Base-by-base conservation (phyloP, 2,113 vertebrate genomes). In the Notothenia coriiceps region DNA sequence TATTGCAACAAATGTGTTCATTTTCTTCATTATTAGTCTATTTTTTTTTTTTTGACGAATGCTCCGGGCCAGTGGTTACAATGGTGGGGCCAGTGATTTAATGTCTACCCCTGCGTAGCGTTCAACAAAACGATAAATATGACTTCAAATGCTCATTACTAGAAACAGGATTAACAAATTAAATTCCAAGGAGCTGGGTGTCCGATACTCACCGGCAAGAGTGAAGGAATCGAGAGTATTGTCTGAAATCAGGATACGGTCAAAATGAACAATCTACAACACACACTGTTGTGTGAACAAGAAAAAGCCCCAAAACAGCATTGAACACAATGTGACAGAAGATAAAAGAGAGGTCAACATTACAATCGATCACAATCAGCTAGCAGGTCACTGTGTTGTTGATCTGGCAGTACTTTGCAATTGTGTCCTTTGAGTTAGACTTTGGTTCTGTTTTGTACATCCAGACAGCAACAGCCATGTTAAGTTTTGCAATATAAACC, bases 291-390 rank as follows among this genome's bases (percentile, higher is more conserved):
- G 55, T 5, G 20, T 33, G 10, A 51, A 52, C 0, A 18, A 51
- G 52, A 62, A 49, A 43, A 46, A 10, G 46, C 10, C 43, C 56
- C 20, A 64, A 22, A 55, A 18, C 49, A 46, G 40, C 20, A 46
- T 10, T 43, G 46, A 8, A 71, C 43, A 10, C 2, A 7, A n/a
- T n/a, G 33, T 51, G 52, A n/a, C 29, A 6, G 62, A 47, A 54
- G 2, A 20, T 2, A 51, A 40, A 5, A 51, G 35, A 20, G n/a
- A 56, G 10, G 20, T 64, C 76, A 56, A 50, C 47, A 1, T 61
- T 61, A 62, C 40, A 70, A 66, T 13, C 49, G 44, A 52, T 18
- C n/a, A 25, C 46, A 50, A 67, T 25, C 52, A 69, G n/a, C 52
- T 6, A n/a, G 5, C 35, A 4, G 29, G 46, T 59, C 59, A 55